These are phyloP conservation scores for Polypedilum vanderplanki DNA, from an alignment of 1,140 invertebrate species.

Conservation along the genomic window DNA sequence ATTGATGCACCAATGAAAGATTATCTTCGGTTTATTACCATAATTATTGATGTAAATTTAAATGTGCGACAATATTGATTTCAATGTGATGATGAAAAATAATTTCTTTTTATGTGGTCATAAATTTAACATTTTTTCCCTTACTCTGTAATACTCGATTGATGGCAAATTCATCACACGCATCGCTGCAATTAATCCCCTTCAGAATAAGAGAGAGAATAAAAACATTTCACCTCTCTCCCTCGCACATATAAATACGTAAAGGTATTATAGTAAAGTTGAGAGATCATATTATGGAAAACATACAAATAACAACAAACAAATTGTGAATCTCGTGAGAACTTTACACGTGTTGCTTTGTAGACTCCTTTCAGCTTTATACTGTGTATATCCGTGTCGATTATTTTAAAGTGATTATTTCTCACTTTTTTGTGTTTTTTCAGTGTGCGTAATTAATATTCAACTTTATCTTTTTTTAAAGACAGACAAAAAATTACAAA, in stretches of 20 bases:
- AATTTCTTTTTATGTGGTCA: not conserved
- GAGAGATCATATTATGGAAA: conserved; percentile 29
- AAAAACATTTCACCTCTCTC: conserved; percentile 14
- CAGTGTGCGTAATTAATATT: no score
- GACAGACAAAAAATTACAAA: no score
- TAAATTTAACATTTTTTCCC: not conserved
- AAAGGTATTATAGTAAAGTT: conserved; percentile 25
- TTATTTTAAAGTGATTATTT: no score
- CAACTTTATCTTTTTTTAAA: no score
- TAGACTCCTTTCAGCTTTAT: not conserved
- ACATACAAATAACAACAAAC: conserved; percentile 27
- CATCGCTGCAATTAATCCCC: conserved; percentile 26
- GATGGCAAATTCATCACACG: conserved; percentile 17
- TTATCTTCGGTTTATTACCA: not conserved
- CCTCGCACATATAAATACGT: not conserved
- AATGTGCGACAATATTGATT: not conserved
- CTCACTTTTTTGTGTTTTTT: no score
- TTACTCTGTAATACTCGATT: not conserved
- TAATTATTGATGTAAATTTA: not conserved
- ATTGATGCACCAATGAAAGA: not conserved
- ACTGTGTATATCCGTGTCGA: no score
- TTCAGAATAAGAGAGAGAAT: not conserved
- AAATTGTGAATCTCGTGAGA: conserved; percentile 22
- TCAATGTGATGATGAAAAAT: not conserved
- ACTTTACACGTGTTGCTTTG: not conserved